Conservation (phyloP, 2,888 invertebrate genomes). For the Autographa gamma region DNA sequence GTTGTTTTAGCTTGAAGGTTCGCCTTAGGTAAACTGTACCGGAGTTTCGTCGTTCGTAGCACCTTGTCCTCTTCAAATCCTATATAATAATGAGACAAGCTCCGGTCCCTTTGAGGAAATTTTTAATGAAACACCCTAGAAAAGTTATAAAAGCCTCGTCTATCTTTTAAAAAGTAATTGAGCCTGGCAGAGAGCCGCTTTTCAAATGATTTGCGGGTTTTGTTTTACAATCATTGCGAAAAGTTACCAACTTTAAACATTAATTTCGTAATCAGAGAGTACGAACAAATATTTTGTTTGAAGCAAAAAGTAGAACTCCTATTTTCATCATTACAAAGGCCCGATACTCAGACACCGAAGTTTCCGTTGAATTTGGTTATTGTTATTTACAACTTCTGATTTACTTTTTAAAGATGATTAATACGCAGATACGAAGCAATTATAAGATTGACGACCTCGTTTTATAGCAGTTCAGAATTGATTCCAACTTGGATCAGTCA, state of each 20-base stretch:
- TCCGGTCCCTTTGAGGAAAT: slow-evolving; percentile 75
- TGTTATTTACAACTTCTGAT: slow-evolving; percentile 29
- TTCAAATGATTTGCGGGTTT: slow-evolving; percentile 68
- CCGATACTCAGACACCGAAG: slow-evolving; percentile 25
- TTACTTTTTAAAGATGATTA: slow-evolving; percentile 31
- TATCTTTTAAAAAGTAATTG: slow-evolving; percentile 80
- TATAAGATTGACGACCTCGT: background rate
- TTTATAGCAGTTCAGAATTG: background rate
- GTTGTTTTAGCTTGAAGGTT: slow-evolving; percentile 57
- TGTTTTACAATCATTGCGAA: slow-evolving; percentile 63
- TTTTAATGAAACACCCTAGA: slow-evolving; percentile 82
- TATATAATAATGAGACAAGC: slow-evolving; percentile 82
- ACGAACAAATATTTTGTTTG: slow-evolving; percentile 54
- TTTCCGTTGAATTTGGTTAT: slow-evolving; percentile 31
- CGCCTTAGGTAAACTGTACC: slow-evolving; percentile 68
- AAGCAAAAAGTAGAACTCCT: slow-evolving; percentile 39
- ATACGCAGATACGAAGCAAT: background rate
- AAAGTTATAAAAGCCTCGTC: slow-evolving; percentile 77
- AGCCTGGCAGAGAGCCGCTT: slow-evolving; percentile 66
- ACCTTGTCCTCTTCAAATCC: slow-evolving; percentile 76
- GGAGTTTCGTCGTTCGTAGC: slow-evolving; percentile 69
- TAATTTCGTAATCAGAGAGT: slow-evolving; percentile 59
- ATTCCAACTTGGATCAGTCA: background rate
- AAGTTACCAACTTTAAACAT: slow-evolving; percentile 60
- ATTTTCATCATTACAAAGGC: slow-evolving; percentile 43